A percentile compares a stretch with the other conserved stretches of the same genome.
Evolutionary conservation across 2,113 vertebrate genomes (phyloP).

Genomic region (Rhea pennata): DNA sequence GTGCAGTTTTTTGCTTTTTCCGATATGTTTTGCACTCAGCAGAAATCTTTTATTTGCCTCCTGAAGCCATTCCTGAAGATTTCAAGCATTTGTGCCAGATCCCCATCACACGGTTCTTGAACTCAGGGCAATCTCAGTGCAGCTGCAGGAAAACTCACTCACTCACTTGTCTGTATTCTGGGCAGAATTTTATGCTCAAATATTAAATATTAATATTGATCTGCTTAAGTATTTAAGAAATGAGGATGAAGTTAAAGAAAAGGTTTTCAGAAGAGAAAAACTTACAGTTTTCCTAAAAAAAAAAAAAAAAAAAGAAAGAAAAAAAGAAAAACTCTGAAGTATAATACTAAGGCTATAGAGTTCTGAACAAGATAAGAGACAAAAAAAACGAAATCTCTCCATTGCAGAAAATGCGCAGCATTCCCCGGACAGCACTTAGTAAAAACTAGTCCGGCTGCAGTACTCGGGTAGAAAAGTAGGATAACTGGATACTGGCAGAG

Average conservation of each 20-base stretch:
- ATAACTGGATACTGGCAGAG: neutral
- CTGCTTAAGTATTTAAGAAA: neutral
- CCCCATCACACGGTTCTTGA: neutral
- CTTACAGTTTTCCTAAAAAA: neutral
- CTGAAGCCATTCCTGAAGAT: neutral
- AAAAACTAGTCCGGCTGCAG: neutral
- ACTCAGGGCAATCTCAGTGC: neutral
- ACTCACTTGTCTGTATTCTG: neutral
- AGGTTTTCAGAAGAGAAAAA: neutral
- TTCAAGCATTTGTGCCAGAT: neutral
- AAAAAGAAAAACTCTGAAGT: neutral
- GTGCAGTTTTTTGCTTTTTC: neutral
- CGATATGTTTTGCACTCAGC: fast-evolving
- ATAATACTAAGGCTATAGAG: neutral
- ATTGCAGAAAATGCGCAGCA: neutral
- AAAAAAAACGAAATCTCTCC: neutral
- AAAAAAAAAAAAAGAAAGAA: neutral
- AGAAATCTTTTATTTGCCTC: neutral
- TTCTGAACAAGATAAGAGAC: neutral
- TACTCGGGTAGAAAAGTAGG: neutral
- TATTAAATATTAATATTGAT: neutral
- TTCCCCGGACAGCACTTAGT: neutral
- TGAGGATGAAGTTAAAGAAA: neutral
- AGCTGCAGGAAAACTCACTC: neutral
- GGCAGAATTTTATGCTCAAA: neutral